These are phyloP conservation scores for Casuarius casuarius DNA, from an alignment of 2,113 vertebrate species.

Conservation along the genomic window DNA sequence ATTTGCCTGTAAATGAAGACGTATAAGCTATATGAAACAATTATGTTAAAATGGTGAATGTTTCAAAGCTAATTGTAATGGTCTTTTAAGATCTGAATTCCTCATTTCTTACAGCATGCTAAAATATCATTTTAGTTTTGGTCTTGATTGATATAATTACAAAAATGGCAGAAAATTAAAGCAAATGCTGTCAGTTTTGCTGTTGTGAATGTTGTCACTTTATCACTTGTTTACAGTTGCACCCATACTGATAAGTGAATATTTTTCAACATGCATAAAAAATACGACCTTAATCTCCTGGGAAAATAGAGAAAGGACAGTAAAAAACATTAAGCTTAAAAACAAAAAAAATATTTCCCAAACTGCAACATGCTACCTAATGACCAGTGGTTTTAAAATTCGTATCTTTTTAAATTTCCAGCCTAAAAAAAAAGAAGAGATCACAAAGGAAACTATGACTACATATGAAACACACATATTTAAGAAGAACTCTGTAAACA, in stretches of 20 bases:
- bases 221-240: conserved; percentile 85
- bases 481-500: conserved; percentile 39
- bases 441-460: conserved; percentile 43
- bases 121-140: conserved; percentile 87
- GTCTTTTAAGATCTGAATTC: conserved; percentile 91
- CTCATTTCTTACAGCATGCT: conserved; percentile 86
- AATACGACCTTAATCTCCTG: conserved; percentile 75
- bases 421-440: conserved; percentile 61
- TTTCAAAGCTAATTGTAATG: conserved; percentile 96
- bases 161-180: conserved; percentile 87
- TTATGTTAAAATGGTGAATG: conserved; percentile 95
- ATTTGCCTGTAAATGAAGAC: conserved; percentile 94
- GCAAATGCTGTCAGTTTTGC: conserved; percentile 83
- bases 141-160: conserved; percentile 89
- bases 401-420: conserved; percentile 48
- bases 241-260: conserved; percentile 82
- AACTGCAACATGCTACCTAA: conserved; percentile 55
- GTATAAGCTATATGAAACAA: conserved; percentile 96
- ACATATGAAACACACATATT: conserved; percentile 19
- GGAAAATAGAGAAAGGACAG: conserved; percentile 72
- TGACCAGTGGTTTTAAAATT: conserved; percentile 41
- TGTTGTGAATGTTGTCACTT: conserved; percentile 81
- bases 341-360: conserved; percentile 30
- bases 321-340: conserved; percentile 35
- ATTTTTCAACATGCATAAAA: conserved; percentile 82